Conservation (phyloP, 2,888 invertebrate genomes). For the Gastracanthus pulcherrimus region DNA sequence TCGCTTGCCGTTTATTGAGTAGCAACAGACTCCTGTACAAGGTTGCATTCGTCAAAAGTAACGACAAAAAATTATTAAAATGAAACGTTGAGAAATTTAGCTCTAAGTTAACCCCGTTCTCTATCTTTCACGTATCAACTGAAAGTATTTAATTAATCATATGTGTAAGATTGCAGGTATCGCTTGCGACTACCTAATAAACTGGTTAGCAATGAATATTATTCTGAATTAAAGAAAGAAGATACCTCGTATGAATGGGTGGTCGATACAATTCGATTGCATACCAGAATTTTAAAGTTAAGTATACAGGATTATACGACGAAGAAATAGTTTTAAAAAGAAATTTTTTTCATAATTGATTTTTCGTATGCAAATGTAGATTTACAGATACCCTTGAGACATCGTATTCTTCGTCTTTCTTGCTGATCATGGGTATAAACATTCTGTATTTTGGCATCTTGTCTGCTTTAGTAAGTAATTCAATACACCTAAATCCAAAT, state of each 20-base stretch:
- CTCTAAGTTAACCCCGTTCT: no score
- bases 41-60: no score
- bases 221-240: neutral
- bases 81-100: no score
- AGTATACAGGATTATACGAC: no score
- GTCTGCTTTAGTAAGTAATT: neutral
- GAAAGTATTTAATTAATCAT: no score
- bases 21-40: no score
- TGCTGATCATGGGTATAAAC: neutral
- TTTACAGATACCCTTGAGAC: neutral
- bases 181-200: neutral
- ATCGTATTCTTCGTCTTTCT: neutral
- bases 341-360: neutral
- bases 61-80: no score
- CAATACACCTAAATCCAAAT: no score
- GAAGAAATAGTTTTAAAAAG: neutral
- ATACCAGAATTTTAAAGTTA: neutral
- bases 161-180: neutral
- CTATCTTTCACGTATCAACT: no score
- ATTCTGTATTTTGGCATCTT: neutral
- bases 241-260: neutral
- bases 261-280: neutral
- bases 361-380: neutral
- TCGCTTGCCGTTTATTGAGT: no score
- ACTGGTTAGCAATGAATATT: neutral